These are phyloP conservation scores for Linepithema humile DNA, from an alignment of 1,140 invertebrate genomes.

Conservation along the genomic window DNA sequence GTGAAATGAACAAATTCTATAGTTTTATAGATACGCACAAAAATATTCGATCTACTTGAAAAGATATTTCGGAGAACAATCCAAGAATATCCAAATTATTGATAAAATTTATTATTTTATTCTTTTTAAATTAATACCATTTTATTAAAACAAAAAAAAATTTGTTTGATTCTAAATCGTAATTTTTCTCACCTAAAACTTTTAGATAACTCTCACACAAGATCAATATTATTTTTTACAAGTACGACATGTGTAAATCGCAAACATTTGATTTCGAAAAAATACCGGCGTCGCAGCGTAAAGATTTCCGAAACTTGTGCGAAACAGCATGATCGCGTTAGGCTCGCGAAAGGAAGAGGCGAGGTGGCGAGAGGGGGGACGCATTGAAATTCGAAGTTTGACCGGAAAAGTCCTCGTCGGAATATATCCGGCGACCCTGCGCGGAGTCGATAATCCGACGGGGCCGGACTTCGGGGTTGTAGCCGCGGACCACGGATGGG, in stretches of 20 bases:
- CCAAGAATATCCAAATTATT: too few relatives aligned
- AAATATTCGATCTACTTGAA: too few relatives aligned
- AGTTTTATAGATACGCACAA: too few relatives aligned
- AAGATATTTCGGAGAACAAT: too few relatives aligned
- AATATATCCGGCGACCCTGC: constrained; percentile 67
- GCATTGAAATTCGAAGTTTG: constrained; percentile 70
- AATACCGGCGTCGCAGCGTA: not conserved
- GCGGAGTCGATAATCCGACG: constrained; percentile 75
- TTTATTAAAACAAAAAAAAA: too few relatives aligned
- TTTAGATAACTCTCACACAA: not conserved
- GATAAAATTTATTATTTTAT: too few relatives aligned
- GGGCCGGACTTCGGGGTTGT: constrained; percentile 61
- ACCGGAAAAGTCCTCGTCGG: constrained; percentile 70
- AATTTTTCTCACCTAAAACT: too few relatives aligned
- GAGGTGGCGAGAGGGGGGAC: constrained; percentile 6
- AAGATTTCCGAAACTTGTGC: not conserved
- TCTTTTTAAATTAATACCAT: too few relatives aligned
- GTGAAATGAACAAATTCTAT: too few relatives aligned
- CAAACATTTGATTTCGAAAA: not conserved
- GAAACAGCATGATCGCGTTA: not conserved
- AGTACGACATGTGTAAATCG: not conserved
- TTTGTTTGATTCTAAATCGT: too few relatives aligned
- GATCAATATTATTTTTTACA: not conserved
- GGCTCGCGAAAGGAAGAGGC: not conserved
- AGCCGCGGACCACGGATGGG: constrained; percentile 2